Base-by-base conservation (phyloP, 1,140 invertebrate genomes). In the Lepeophtheirus salmonis region DNA sequence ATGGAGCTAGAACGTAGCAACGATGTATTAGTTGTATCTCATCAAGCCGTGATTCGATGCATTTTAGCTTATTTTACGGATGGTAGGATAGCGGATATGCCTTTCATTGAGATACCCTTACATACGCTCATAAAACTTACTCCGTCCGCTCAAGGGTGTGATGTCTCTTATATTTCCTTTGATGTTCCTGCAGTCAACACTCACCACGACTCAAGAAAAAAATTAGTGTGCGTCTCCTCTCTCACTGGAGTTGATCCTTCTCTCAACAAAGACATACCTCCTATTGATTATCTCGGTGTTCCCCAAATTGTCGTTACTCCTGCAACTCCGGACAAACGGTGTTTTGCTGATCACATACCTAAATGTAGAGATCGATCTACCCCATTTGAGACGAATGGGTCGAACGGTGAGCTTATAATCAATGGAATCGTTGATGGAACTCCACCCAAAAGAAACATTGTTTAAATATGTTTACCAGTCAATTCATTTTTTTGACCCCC, bases 1-100 rank as follows among this genome's bases (percentile, higher is more conserved):
- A 97, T 97, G 94, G 95, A 98, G 74, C 71, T 99, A 63, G 95
- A 98, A 73, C 74, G 94, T 51, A 94, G 97, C 74, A 90, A 91
- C 56, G 97, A 98, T 74, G 92, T 99, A 21, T 75, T 99, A 61
- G 94, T 99, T 0, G 86, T 99, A 2, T 91, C 87, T 10, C 95
- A 98, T 75, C 95, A 98, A 73, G 95, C 96, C 2, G 94, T 98
- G 41, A 76, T 97, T 60, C 54, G 59, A n/a, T 61, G 96, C 72
- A 76, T 99, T 20, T 78, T 99, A 21, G 95, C 94, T 0, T 99
- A 98, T 72, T 98, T 98, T 71, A 75, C 97, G 63, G 94, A 98
- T 70, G 96, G 97, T 72, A 83, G 81, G 64, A 83, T 88, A 67
- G 86, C 88, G 91, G 67, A 73, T 68, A 70, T 63, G n/a, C 17